Evolutionary conservation across 2,797 vertebrate species (phyloP), one percentile per base, ranked within the genome.

Genomic region (Danionella dracula): DNA sequence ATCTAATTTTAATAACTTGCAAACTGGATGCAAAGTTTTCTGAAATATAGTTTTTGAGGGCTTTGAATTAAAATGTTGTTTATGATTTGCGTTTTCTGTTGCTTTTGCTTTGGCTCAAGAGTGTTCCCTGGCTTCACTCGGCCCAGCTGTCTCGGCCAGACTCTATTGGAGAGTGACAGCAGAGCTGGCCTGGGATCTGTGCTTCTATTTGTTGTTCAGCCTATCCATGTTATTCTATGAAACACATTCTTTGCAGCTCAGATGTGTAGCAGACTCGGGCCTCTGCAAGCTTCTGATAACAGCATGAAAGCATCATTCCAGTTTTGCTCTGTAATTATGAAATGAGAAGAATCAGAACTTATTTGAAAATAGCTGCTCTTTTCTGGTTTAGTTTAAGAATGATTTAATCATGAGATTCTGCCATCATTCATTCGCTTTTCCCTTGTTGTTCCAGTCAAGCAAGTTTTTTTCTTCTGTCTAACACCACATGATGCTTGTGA

Each of bases 251-350:
- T 55, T 44, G 62, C 2, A 34, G 12, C 62, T 54, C 62, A 55
- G 62, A 65, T 55, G 50, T 65, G 50, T 20, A 54, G 50, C 49
- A 16, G 62, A 35, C 29, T 4, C 11, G 5, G 40, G 21, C 19
- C 16, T 48, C 63, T 66, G 63, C 42, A 38, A 57, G 53, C 11
- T 15, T 55, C 51, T 57, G 63, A 66, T 66, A 66, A 66, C 53
- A 6, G 31, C 20, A 31, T 66, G 53, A 56, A 57, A 66, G 63
- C 8, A 4, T 16, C 9, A 29, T 37, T 13, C 51, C 21, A 21
- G 16, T 42, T 23, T 41, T 27, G 3, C 48, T 54, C 19, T 64
- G 61, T 44, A 64, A 66, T 48, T n/a, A 56, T 29, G 63, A 31
- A 56, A 40, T 37, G 29, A 40, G 32, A 56, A 55, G 13, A 44